Conservation (phyloP, 2,113 vertebrate genomes). For the Scolopax mira region DNA sequence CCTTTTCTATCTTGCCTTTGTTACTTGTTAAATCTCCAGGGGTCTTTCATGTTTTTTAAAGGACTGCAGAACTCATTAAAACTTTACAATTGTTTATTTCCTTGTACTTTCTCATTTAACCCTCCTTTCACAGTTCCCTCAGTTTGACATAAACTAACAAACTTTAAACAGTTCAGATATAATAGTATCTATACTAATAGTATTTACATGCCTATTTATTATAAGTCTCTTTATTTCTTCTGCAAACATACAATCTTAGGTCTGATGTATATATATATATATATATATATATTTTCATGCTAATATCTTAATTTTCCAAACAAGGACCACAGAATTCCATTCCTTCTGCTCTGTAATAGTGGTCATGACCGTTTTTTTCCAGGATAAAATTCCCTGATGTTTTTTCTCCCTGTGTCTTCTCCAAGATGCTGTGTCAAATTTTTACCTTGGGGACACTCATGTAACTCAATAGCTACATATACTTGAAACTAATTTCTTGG, state of each 20-base stretch:
- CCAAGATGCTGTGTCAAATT: not conserved
- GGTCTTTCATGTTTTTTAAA: slow-evolving; percentile 54
- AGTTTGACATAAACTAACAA: not conserved
- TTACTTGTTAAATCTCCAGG: slow-evolving; percentile 1
- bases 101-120: slow-evolving; percentile 21
- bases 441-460: not conserved
- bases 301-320: not conserved
- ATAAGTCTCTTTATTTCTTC: not conserved
- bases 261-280: not conserved
- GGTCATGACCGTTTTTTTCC: not conserved
- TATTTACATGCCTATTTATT: not conserved
- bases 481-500: not conserved
- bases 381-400: not conserved
- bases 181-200: not conserved
- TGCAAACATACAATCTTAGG: not conserved
- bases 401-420: not conserved
- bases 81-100: slow-evolving; percentile 56
- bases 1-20: slow-evolving; percentile 49
- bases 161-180: not conserved
- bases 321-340: not conserved
- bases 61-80: slow-evolving; percentile 47
- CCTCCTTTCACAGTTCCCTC: not conserved
- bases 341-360: not conserved
- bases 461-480: not conserved
- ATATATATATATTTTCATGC: not conserved